Percentiles rank a stretch among this genome's conserved stretches.
Conservation (phyloP, 1,140 invertebrate species). For the Mylabris phalerata region DNA sequence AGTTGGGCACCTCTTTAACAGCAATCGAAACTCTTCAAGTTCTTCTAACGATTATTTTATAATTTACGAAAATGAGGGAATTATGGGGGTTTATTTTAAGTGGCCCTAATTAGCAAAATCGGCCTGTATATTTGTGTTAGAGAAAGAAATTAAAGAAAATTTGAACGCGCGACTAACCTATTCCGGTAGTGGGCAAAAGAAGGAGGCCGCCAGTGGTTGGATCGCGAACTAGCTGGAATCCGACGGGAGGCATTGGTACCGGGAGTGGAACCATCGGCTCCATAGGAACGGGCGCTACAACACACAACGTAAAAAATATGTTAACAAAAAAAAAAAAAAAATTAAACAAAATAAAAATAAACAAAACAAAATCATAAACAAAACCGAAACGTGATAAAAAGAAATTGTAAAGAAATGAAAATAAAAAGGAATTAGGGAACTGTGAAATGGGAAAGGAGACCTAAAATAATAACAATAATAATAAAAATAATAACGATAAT, state of each 20-base stretch:
- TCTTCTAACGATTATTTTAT: too few species aligned
- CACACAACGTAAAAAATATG: constrained; percentile 14
- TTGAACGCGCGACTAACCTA: constrained; percentile 46
- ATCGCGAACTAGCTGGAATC: constrained; percentile 75
- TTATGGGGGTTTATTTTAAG: too few species aligned
- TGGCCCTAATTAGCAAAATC: too few species aligned
- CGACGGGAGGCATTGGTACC: constrained; percentile 58
- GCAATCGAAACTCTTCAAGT: too few species aligned
- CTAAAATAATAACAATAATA: too few species aligned
- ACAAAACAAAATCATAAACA: constrained; percentile 1
- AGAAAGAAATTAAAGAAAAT: constrained; percentile 5
- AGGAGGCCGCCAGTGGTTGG: constrained; percentile 72
- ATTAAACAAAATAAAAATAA: constrained; percentile 20
- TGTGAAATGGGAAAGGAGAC: too few species aligned
- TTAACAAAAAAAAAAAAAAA: constrained; percentile 22
- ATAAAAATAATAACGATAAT: background rate
- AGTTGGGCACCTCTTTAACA: too few species aligned
- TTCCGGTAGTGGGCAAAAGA: constrained; percentile 60
- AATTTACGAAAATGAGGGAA: too few species aligned
- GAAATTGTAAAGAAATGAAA: background rate
- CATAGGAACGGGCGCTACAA: constrained; percentile 55
- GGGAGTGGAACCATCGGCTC: constrained; percentile 61
- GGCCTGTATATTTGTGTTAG: too few species aligned
- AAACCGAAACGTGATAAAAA: constrained; percentile 1
- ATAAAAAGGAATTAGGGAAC: too few species aligned